Percentiles rank a stretch among this genome's conserved stretches.
Evolutionary conservation across 2,888 invertebrate genomes (phyloP).

Genomic region (Trissolcus brochymenae): DNA sequence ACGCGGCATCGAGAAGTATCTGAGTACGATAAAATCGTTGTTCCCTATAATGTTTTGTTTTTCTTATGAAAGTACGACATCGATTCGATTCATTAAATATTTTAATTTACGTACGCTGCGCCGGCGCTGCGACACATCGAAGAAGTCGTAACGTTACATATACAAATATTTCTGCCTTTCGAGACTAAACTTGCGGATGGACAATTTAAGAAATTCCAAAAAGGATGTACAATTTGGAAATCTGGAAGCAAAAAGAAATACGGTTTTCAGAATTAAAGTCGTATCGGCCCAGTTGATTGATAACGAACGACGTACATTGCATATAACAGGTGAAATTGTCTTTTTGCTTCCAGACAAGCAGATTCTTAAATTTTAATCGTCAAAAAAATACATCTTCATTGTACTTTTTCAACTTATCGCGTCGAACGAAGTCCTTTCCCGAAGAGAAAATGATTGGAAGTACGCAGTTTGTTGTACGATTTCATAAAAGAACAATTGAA

Average conservation of each 20-base stretch:
- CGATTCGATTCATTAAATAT: conserved; percentile 58
- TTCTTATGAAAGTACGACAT: conserved; percentile 53
- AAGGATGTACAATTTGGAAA: conserved; percentile 6
- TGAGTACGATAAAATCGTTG: conserved; percentile 55
- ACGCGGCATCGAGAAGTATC: conserved; percentile 41
- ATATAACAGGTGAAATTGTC: background rate
- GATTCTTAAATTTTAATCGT: conserved; percentile 32
- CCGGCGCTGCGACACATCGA: conserved; percentile 56
- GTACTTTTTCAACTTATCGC: conserved; percentile 47
- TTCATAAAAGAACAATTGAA: conserved; percentile 19
- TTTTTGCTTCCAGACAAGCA: background rate
- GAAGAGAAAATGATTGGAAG: conserved; percentile 43
- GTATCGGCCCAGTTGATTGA: no score
- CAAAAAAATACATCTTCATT: conserved; percentile 55
- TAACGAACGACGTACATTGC: no score
- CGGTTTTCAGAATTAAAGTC: no score
- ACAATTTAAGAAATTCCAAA: conserved; percentile 9
- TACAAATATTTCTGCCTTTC: conserved; percentile 50
- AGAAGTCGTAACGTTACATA: conserved; percentile 53
- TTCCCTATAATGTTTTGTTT: conserved; percentile 47
- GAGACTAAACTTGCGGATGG: conserved; percentile 33
- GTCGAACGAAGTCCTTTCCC: conserved; percentile 34
- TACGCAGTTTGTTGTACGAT: conserved; percentile 27
- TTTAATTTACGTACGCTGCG: conserved; percentile 55
- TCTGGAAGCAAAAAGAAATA: no score